Conservation (phyloP, 2,888 invertebrate genomes). For the Latrodectus elegans region DNA sequence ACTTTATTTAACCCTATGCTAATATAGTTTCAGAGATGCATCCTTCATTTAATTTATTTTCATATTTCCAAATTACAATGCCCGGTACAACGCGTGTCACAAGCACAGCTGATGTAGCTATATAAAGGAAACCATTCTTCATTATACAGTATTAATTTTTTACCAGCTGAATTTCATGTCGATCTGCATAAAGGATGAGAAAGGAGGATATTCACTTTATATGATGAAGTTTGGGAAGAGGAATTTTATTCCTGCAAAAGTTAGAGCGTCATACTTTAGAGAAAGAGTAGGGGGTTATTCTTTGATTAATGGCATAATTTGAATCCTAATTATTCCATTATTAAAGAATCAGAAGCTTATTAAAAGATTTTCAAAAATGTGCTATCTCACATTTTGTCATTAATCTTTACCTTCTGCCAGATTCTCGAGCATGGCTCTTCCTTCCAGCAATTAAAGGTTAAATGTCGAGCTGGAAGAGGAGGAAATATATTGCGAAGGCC, state of each 20-base stretch:
- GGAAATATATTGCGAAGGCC: not conserved
- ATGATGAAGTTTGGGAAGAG: not conserved
- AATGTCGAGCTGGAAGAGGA: conserved; percentile 25
- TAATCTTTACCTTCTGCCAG: conserved; percentile 38
- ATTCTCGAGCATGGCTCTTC: conserved; percentile 17
- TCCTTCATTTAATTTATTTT: too few species aligned
- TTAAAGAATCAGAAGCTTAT: conserved; percentile 55
- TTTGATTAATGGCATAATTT: conserved; percentile 62
- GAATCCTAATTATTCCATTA: conserved; percentile 62
- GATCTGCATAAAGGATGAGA: conserved; percentile 18
- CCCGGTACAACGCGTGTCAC: too few species aligned
- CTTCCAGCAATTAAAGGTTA: conserved; percentile 48
- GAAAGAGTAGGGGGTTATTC: conserved; percentile 12
- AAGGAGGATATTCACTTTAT: too few species aligned
- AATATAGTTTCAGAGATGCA: too few species aligned
- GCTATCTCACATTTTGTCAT: conserved; percentile 57
- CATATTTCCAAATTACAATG: too few species aligned
- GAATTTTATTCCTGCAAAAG: not conserved
- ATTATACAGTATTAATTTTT: not conserved
- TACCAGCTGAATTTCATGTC: conserved; percentile 11
- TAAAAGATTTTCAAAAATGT: conserved; percentile 64
- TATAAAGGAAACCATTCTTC: too few species aligned
- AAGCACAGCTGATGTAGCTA: too few species aligned
- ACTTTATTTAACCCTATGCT: too few species aligned
- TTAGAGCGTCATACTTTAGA: conserved; percentile 1